Evolutionary conservation across 2,888 invertebrate genomes (phyloP), one percentile per base, ranked within the genome.

Genomic region (Cyclophora punctaria): DNA sequence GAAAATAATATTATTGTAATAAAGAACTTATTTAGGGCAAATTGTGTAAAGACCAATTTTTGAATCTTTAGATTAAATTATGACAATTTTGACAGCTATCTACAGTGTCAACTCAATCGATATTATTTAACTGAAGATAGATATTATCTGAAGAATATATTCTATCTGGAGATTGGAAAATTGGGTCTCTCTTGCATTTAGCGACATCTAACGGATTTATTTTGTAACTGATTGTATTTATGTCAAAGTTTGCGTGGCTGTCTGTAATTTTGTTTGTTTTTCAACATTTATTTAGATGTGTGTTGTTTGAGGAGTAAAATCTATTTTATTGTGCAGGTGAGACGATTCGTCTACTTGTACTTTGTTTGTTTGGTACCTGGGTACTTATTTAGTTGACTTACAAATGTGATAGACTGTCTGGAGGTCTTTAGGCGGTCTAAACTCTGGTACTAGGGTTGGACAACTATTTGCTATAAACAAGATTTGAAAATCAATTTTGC

Each of bases 311-410:
- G 51, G 55, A 57, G 46, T 52, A 46, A 55, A 51, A 55, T 53
- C 53, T 55, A 52, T 52, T 54, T 55, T 51, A 48, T 44, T 51
- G 46, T 47, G 44, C 4, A 58, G 52, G 56, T 52, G 52, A 34
- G 45, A 34, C 4, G 34, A 5, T 45, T 6, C 3, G 20, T 7
- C 7, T 7, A 44, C 34, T 7, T 33, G n/a, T 41, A 41, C 41
- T 41, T 3, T 41, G 20, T 41, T 41, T 41, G 3, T 41, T 41
- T 7, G n/a, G 6, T 41, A 7, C 3, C 1, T 6, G 3, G 41
- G 41, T 41, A 41, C 5, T 20, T 20, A 20, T 20, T 20, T 20
- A 20, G 20, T 20, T 20, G 20, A 20, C 20, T 20, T 20, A 20
- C 20, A 20, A 20, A 2, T 20, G 20, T 20, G 20, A 20, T 20